A percentile compares a stretch with the other conserved stretches of the same genome.
Conservation (phyloP, 2,888 invertebrate species). For the Leptopilina syphax region DNA sequence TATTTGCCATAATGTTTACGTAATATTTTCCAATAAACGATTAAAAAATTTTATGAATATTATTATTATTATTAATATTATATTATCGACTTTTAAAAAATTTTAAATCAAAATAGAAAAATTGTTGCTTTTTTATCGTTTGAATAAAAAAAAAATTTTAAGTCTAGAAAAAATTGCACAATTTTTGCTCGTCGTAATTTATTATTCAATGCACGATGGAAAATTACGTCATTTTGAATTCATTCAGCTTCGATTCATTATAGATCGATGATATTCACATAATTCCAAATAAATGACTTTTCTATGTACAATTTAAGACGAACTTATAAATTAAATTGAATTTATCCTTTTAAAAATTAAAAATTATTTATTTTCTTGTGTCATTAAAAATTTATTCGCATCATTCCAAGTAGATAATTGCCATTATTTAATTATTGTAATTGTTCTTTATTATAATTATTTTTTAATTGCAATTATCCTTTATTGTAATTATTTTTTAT, state of each 20-base stretch:
- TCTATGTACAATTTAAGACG: neutral
- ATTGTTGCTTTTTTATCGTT: neutral
- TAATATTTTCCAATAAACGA: neutral
- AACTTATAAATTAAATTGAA: neutral
- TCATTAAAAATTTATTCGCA: neutral
- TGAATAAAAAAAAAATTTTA: neutral
- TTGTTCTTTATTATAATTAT: too few relatives aligned
- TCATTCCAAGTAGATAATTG: neutral
- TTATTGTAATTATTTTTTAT: too few relatives aligned
- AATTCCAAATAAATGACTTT: conserved; percentile 17
- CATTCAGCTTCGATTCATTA: conserved; percentile 15
- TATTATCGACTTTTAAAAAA: too few relatives aligned
- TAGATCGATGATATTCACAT: conserved; percentile 21
- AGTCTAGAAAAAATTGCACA: conserved; percentile 15
- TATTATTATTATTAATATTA: too few relatives aligned
- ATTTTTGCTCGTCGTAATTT: neutral
- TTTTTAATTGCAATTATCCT: too few relatives aligned
- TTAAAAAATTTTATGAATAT: too few relatives aligned
- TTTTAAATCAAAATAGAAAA: neutral
- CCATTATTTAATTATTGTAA: too few relatives aligned
- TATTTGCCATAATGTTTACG: too few relatives aligned
- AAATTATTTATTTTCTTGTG: neutral
- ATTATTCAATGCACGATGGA: conserved; percentile 6
- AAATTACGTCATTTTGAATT: conserved; percentile 9
- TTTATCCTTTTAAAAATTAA: neutral